Evolutionary conservation across 2,888 invertebrate genomes (phyloP).

Genomic region (Seira musarum): DNA sequence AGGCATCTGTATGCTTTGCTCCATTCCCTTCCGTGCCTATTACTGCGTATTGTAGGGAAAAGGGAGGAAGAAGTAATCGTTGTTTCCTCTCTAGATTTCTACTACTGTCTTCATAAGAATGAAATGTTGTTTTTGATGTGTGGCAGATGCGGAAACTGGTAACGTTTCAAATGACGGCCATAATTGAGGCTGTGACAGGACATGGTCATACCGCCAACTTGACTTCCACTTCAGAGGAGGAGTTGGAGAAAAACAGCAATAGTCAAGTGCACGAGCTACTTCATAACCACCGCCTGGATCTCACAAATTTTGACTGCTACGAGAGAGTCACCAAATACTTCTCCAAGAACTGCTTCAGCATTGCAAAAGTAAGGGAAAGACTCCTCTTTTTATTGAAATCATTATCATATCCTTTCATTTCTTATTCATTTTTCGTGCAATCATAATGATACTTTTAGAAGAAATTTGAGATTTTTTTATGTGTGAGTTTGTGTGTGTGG

Average conservation of each 20-base stretch:
- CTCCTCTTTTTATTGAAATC: neutral
- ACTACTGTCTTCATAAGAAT: constrained; percentile 18
- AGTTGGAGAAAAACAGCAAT: neutral
- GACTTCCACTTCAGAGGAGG: neutral
- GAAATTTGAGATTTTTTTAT: constrained; percentile 12
- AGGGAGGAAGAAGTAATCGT: too few species aligned
- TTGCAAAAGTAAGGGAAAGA: constrained; percentile 71
- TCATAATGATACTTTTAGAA: constrained; percentile 22
- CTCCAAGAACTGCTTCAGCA: constrained; percentile 72
- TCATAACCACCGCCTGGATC: constrained; percentile 67
- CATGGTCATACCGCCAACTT: constrained; percentile 61
- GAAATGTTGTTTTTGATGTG: constrained; percentile 42
- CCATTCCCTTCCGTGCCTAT: too few species aligned
- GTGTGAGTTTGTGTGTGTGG: neutral
- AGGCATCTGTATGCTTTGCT: too few species aligned
- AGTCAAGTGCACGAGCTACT: constrained; percentile 53
- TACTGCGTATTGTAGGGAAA: too few species aligned
- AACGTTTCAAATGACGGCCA: constrained; percentile 70
- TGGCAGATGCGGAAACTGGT: constrained; percentile 71
- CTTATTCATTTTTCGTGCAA: constrained; percentile 21
- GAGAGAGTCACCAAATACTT: constrained; percentile 71
- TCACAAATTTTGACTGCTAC: constrained; percentile 72
- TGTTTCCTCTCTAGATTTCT: too few species aligned
- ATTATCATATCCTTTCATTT: constrained; percentile 12
- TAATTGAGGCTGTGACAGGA: constrained; percentile 70